Conservation (phyloP, 2,113 vertebrate genomes). For the Nothoprocta pentlandii region DNA sequence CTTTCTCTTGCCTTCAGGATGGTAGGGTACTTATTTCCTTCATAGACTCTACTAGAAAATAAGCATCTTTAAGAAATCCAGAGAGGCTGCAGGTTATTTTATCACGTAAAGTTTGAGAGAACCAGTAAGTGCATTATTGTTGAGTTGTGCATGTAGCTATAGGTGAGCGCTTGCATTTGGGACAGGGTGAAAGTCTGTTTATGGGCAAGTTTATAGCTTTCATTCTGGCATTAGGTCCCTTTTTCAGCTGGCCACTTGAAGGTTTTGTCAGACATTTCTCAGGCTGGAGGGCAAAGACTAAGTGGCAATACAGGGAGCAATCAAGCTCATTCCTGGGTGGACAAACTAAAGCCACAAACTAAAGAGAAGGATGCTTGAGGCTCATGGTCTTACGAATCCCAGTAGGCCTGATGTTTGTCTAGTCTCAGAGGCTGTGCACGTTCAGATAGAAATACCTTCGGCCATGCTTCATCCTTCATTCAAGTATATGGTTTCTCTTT, state of each 20-base stretch:
- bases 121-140: neutral
- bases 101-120: constrained; percentile 17
- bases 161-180: constrained; percentile 1
- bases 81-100: neutral
- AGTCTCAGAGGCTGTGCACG: neutral
- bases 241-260: neutral
- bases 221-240: neutral
- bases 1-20: neutral
- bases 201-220: neutral
- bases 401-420: neutral
- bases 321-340: neutral
- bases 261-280: neutral
- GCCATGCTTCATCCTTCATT: neutral
- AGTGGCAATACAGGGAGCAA: neutral
- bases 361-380: neutral
- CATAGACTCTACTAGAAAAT: neutral
- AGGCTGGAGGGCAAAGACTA: neutral
- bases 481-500: neutral
- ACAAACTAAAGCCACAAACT: neutral
- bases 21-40: neutral
- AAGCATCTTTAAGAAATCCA: constrained; percentile 21
- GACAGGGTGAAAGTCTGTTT: neutral
- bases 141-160: neutral
- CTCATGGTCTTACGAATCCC: neutral
- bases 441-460: neutral